phyloP scores from a whole-genome alignment of 2,888 invertebrate species.

The Branchellion lobata region DNA sequence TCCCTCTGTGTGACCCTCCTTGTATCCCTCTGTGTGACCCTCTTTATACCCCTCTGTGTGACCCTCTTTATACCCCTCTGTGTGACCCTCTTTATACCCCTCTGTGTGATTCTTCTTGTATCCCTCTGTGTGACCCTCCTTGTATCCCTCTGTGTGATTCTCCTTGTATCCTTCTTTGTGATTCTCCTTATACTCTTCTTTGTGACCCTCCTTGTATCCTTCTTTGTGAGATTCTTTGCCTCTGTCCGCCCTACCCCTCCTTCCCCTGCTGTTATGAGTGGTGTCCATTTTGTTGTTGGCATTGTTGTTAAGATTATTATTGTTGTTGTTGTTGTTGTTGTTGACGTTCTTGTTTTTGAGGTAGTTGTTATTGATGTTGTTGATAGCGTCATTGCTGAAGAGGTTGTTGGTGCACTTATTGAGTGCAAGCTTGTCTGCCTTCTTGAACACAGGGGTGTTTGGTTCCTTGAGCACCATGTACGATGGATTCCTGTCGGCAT shows the following conservation, averaged over 20 bases:
- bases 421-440: not conserved
- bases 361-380: not conserved
- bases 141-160: too few species aligned
- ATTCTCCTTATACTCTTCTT: too few species aligned
- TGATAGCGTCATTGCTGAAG: not conserved
- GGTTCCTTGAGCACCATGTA: constrained; percentile 26
- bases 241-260: not conserved
- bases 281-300: not conserved
- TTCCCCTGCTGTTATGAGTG: not conserved
- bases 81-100: too few species aligned
- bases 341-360: not conserved
- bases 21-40: too few species aligned
- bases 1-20: too few species aligned
- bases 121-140: too few species aligned
- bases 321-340: constrained; percentile 2
- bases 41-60: too few species aligned
- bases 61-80: too few species aligned
- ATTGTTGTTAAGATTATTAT: not conserved
- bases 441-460: constrained; percentile 37
- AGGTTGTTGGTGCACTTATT: not conserved
- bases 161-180: too few species aligned
- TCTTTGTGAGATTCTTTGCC: not conserved
- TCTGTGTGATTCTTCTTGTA: too few species aligned
- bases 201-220: too few species aligned
- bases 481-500: too few species aligned